Percentiles rank a stretch among this genome's conserved stretches.
phyloP scores from a whole-genome alignment of 2,797 vertebrate species.

The Octomys mimax region DNA sequence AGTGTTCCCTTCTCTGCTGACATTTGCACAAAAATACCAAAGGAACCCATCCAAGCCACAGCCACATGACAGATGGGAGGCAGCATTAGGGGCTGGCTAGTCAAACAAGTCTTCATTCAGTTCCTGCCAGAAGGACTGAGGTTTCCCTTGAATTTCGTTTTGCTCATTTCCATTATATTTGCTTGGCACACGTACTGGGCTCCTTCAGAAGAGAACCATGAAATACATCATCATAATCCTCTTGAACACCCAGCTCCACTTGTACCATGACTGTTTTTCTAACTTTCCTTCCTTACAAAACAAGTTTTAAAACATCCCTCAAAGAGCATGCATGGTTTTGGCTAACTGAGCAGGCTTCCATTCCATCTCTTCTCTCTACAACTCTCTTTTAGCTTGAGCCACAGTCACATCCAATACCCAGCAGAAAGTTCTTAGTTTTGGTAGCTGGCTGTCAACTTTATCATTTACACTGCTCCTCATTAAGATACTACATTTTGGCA shows the following conservation, averaged over 20 bases:
- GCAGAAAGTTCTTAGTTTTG: conserved; percentile 66
- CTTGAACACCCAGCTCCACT: not conserved
- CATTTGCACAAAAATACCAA: conserved; percentile 68
- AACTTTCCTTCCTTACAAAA: conserved; percentile 49
- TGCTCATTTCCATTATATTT: conserved; percentile 71
- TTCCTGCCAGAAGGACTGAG: conserved; percentile 6
- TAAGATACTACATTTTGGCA: conserved; percentile 76
- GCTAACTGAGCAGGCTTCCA: not conserved
- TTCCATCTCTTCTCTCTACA: conserved; percentile 22
- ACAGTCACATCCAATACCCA: not conserved
- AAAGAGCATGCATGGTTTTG: conserved; percentile 31
- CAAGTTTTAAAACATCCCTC: conserved; percentile 54
- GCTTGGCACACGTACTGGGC: fast-evolving
- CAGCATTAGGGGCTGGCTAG: conserved; percentile 49
- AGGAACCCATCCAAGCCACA: conserved; percentile 68
- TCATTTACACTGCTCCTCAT: conserved; percentile 73
- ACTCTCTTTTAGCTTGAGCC: conserved; percentile 74
- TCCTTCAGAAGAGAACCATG: conserved; percentile 43
- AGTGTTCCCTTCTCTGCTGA: conserved; percentile 3
- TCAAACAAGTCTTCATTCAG: conserved; percentile 77
- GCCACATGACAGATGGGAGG: conserved; percentile 53
- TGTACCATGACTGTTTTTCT: conserved; percentile 31
- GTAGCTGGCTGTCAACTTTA: conserved; percentile 75
- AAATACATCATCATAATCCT: conserved; percentile 58
- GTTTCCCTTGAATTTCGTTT: conserved; percentile 49